phyloP scores from a whole-genome alignment of 2,888 invertebrate genomes.

The Yponomeuta malinellus region DNA sequence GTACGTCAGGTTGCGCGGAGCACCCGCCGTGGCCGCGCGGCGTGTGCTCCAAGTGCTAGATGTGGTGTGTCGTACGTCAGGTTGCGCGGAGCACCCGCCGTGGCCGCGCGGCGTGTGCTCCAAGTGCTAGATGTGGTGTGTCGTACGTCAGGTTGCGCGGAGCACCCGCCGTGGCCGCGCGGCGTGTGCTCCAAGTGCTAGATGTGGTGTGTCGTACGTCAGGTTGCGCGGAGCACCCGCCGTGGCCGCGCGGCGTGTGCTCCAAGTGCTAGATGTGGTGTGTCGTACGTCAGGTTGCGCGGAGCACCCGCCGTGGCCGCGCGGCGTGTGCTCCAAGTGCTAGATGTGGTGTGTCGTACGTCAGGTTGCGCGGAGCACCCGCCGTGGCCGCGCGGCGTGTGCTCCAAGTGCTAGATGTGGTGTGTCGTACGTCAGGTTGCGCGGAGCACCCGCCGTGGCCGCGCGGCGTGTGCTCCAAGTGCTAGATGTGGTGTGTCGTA shows the following conservation, averaged over 20 bases:
- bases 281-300: conserved; percentile 79
- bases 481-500: too few relatives aligned
- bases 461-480: too few relatives aligned
- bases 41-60: conserved; percentile 94
- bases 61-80: conserved; percentile 28
- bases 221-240: conserved; percentile 96
- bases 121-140: conserved; percentile 78
- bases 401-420: conserved; percentile 87
- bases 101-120: conserved; percentile 99
- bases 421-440: conserved; percentile 65
- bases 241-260: conserved; percentile 99
- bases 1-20: conserved; percentile 84
- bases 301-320: conserved; percentile 99
- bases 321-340: conserved; percentile 98
- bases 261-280: conserved; percentile 83
- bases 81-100: conserved; percentile 97
- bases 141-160: conserved; percentile 81
- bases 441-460: too few relatives aligned
- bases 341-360: background rate
- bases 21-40: conserved; percentile 99
- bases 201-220: conserved; percentile 9
- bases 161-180: conserved; percentile 98
- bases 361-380: conserved; percentile 94
- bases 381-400: conserved; percentile 99
- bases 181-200: conserved; percentile 97